Evolutionary conservation across 2,797 vertebrate species (phyloP).

Genomic region (Sebastes cheni): DNA sequence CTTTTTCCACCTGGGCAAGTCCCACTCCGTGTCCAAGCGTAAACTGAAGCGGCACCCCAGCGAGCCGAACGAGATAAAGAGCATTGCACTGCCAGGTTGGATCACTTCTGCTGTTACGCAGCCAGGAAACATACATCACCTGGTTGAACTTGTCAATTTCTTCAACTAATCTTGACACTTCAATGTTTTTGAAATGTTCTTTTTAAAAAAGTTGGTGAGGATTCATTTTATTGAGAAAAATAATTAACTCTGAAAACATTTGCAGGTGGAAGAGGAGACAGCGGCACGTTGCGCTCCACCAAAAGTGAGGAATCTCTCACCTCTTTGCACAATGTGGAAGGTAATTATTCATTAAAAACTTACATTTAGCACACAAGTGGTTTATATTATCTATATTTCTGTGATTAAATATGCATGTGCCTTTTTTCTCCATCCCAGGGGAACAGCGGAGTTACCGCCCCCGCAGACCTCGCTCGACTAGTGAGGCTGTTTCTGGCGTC

Average conservation of each 20-base stretch:
- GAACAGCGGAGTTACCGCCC: constrained; percentile 89
- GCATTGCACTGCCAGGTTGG: constrained; percentile 91
- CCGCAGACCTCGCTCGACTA: constrained; percentile 90
- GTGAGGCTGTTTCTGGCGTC: constrained; percentile 88
- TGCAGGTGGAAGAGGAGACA: constrained; percentile 91
- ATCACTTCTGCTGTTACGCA: constrained; percentile 6
- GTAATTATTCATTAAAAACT: constrained; percentile 69
- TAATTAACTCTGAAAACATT: constrained; percentile 17
- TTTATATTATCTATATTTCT: background rate
- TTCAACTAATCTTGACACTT: background rate
- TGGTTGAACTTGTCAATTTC: background rate
- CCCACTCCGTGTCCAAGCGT: constrained; percentile 89
- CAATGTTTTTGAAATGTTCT: background rate
- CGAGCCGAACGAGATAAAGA: constrained; percentile 94
- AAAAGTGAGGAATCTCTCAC: constrained; percentile 98
- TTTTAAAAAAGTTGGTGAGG: background rate
- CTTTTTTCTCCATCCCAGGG: constrained; percentile 71
- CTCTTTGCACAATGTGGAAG: constrained; percentile 92
- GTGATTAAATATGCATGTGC: background rate
- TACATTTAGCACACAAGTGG: background rate
- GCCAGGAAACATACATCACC: background rate
- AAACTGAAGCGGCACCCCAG: constrained; percentile 96
- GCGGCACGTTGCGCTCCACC: constrained; percentile 92
- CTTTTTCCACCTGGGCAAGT: constrained; percentile 96
- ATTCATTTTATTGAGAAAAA: background rate